A percentile compares a stretch with the other conserved stretches of the same genome.
Evolutionary conservation across 2,113 vertebrate species (phyloP).

Genomic region (Elanoides forficatus): DNA sequence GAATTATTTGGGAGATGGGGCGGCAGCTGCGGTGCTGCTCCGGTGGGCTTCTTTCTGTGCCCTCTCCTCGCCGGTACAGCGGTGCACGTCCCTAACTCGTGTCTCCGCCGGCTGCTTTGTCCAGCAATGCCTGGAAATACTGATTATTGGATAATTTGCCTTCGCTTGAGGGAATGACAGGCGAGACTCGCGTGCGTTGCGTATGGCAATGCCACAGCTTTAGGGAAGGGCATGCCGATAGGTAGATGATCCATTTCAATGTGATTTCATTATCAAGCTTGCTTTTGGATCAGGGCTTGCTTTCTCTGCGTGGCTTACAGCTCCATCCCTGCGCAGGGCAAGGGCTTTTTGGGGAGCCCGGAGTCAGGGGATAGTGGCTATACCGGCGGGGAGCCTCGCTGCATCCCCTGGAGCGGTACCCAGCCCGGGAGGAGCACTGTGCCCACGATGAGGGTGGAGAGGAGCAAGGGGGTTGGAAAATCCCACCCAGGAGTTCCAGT

Average conservation of each 20-base stretch:
- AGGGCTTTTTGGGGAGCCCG: background rate
- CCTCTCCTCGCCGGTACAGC: background rate
- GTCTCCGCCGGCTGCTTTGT: background rate
- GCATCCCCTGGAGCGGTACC: background rate
- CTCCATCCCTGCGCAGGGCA: background rate
- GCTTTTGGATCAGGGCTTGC: background rate
- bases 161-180: background rate
- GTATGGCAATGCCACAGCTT: background rate
- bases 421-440: background rate
- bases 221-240: background rate
- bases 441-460: background rate
- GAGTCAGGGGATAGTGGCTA: too few species aligned
- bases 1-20: conserved; percentile 72
- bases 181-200: background rate
- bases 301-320: background rate
- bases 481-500: background rate
- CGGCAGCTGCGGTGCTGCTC: conserved; percentile 60
- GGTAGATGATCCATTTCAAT: background rate
- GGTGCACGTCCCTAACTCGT: accelerated
- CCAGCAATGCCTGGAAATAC: background rate
- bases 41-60: conserved; percentile 51
- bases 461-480: background rate
- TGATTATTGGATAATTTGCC: background rate
- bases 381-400: background rate
- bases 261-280: background rate